Conservation (phyloP, 2,888 invertebrate species). For the Melangyna quadrimaculata region DNA sequence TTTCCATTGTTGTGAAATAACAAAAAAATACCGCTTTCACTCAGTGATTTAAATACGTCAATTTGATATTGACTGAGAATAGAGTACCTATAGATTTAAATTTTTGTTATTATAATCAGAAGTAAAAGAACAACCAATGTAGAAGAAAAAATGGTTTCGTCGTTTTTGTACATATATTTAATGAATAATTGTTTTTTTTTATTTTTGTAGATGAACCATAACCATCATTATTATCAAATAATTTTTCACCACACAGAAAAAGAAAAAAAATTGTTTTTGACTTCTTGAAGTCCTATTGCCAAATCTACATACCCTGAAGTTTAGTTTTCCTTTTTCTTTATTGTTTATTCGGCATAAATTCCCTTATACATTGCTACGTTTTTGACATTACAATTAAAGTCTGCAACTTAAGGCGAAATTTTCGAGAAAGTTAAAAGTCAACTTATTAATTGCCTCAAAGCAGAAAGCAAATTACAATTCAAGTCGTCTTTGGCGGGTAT, state of each 20-base stretch:
- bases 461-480: conserved; percentile 65
- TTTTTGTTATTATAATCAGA: too few relatives aligned
- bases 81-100: too few relatives aligned
- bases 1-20: too few relatives aligned
- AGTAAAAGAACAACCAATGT: too few relatives aligned
- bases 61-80: too few relatives aligned
- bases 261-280: neutral
- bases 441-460: conserved; percentile 68
- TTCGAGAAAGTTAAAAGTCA: conserved; percentile 53
- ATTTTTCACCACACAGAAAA: neutral
- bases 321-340: neutral
- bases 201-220: too few relatives aligned
- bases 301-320: neutral
- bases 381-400: conserved; percentile 62
- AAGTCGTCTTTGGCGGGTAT: conserved; percentile 41
- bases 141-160: too few relatives aligned
- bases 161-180: too few relatives aligned
- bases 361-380: neutral
- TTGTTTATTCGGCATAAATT: neutral
- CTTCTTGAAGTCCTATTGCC: neutral
- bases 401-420: conserved; percentile 55
- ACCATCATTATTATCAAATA: neutral
- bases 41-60: too few relatives aligned
- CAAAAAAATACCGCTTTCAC: too few relatives aligned
- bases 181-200: too few relatives aligned